Evolutionary conservation across 1,140 invertebrate species (phyloP).

Genomic region (Zaprionus lachaisei): DNA sequence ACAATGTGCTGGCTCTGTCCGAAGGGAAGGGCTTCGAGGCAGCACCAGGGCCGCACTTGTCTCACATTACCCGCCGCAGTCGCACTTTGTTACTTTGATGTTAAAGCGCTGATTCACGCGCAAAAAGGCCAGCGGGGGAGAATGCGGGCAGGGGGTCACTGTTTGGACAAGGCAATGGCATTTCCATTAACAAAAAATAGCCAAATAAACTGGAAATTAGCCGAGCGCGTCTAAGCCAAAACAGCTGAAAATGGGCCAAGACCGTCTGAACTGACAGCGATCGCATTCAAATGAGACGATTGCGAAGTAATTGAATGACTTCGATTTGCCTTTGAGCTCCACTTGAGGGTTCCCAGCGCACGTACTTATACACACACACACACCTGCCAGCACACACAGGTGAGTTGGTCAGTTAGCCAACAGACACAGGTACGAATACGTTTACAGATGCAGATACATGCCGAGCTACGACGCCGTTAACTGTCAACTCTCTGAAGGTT

Average conservation of each 20-base stretch:
- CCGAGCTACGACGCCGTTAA: conserved; percentile 31
- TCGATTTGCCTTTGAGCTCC: conserved; percentile 37
- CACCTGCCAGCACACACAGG: conserved; percentile 15
- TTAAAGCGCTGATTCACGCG: conserved; percentile 62
- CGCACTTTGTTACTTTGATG: conserved; percentile 33
- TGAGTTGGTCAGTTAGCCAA: conserved; percentile 48
- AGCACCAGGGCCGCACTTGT: conserved; percentile 33
- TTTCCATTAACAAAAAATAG: conserved; percentile 52
- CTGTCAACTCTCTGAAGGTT: conserved; percentile 42
- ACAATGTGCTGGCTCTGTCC: conserved; percentile 17
- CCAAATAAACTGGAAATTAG: conserved; percentile 52
- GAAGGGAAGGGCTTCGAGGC: not conserved
- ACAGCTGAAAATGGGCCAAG: conserved; percentile 63
- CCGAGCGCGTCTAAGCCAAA: conserved; percentile 63
- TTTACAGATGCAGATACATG: conserved; percentile 23
- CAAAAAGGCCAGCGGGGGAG: conserved; percentile 17
- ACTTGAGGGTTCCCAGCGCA: conserved; percentile 40
- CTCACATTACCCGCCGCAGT: conserved; percentile 36
- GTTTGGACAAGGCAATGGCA: conserved; percentile 37
- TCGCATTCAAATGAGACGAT: conserved; percentile 66
- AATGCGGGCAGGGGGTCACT: not conserved
- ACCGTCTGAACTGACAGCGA: conserved; percentile 37
- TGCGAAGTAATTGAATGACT: conserved; percentile 42
- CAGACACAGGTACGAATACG: conserved; percentile 1
- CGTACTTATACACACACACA: not conserved